Conservation (phyloP, 2,888 invertebrate species). For the Clostera curtula region DNA sequence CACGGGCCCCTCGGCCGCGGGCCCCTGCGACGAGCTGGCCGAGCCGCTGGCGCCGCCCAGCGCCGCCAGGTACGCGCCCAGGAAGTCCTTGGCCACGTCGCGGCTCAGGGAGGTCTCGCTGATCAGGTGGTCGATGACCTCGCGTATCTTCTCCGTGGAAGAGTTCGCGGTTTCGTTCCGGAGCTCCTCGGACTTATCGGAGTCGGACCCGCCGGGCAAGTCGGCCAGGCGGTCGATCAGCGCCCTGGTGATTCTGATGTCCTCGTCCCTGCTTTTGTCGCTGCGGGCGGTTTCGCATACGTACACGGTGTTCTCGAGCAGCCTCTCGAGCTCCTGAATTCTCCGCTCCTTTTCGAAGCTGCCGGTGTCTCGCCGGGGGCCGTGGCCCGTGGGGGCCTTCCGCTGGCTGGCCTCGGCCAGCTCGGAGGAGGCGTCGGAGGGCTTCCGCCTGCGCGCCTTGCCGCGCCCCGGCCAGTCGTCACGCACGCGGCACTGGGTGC, state of each 20-base stretch:
- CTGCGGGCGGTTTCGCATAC: slow-evolving; percentile 36
- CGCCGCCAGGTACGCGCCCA: slow-evolving; percentile 46
- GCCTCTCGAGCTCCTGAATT: slow-evolving; percentile 50
- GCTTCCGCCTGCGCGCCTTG: no score
- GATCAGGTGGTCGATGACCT: slow-evolving; percentile 47
- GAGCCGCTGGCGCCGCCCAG: slow-evolving; percentile 35
- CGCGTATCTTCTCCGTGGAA: slow-evolving; percentile 45
- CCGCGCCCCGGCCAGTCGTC: no score
- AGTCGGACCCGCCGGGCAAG: slow-evolving; percentile 16
- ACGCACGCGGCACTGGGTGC: no score
- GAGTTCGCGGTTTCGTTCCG: slow-evolving; percentile 32
- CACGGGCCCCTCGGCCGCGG: slow-evolving; percentile 31
- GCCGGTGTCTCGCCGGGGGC: slow-evolving; percentile 25
- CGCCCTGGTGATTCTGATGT: slow-evolving; percentile 49
- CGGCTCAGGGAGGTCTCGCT: slow-evolving; percentile 43
- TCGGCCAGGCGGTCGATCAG: slow-evolving; percentile 43
- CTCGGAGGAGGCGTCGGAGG: no score
- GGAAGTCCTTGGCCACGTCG: slow-evolving; percentile 45
- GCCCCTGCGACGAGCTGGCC: no score
- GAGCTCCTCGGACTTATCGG: slow-evolving; percentile 12
- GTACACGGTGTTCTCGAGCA: slow-evolving; percentile 56
- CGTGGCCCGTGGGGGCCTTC: slow-evolving; percentile 8
- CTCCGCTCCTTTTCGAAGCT: slow-evolving; percentile 46
- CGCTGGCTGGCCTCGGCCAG: no score
- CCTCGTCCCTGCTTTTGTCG: slow-evolving; percentile 34